These are phyloP conservation scores for Rhinophrynus dorsalis DNA, from an alignment of 2,797 vertebrate species.

Conservation along the genomic window DNA sequence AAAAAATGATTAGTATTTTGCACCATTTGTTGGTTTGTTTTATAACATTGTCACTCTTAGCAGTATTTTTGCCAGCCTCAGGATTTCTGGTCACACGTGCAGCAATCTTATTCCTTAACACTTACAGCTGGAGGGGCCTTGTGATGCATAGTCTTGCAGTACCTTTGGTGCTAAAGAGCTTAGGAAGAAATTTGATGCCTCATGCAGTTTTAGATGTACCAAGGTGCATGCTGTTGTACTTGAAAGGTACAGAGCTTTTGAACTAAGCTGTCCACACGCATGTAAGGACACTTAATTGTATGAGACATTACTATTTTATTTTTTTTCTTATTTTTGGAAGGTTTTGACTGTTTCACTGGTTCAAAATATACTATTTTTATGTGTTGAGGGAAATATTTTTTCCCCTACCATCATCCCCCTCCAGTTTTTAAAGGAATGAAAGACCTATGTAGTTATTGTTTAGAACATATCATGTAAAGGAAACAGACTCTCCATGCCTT, in stretches of 20 bases:
- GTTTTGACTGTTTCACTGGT: slow-evolving; percentile 71
- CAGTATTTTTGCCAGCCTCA: slow-evolving; percentile 76
- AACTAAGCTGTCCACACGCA: slow-evolving; percentile 58
- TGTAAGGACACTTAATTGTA: slow-evolving; percentile 65
- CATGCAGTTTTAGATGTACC: slow-evolving; percentile 63
- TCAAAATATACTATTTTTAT: slow-evolving; percentile 63
- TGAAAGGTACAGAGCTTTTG: slow-evolving; percentile 67
- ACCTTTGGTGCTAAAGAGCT: slow-evolving; percentile 54
- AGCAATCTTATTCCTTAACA: slow-evolving; percentile 65
- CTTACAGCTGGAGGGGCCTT: slow-evolving; percentile 19
- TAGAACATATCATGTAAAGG: slow-evolving; percentile 71
- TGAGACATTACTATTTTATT: slow-evolving; percentile 57
- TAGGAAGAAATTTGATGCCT: slow-evolving; percentile 63
- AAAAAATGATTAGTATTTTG: slow-evolving; percentile 74
- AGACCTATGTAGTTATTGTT: slow-evolving; percentile 66
- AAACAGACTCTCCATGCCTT: slow-evolving; percentile 65
- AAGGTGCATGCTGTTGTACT: slow-evolving; percentile 67
- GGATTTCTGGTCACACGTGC: slow-evolving; percentile 65
- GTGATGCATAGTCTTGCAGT: slow-evolving; percentile 14
- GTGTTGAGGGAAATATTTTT: background rate
- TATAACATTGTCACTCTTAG: slow-evolving; percentile 74
- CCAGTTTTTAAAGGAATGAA: slow-evolving; percentile 56
- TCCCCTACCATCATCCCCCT: background rate
- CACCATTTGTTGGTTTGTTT: slow-evolving; percentile 78
- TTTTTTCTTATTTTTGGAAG: slow-evolving; percentile 62